Conservation (phyloP, 92 coral and sea anemone species). For the Zoanthus solanderi region DNA sequence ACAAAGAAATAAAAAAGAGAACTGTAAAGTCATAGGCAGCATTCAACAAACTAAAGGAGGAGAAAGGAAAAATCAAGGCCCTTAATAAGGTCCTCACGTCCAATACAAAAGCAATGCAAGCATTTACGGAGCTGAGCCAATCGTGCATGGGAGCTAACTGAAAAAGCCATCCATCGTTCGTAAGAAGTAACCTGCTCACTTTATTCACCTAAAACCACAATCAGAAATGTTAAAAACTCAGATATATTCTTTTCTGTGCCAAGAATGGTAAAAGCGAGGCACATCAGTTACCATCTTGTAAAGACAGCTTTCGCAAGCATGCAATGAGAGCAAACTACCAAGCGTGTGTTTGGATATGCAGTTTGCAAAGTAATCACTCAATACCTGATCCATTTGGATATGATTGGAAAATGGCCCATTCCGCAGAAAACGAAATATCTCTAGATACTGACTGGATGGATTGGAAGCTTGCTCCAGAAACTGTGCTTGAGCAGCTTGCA, state of each 20-base stretch:
- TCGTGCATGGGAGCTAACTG: background rate
- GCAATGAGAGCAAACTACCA: conserved; percentile 2
- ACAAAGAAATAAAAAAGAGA: too few relatives aligned
- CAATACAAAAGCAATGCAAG: conserved; percentile 1
- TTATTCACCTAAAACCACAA: conserved; percentile 19
- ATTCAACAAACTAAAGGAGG: too few relatives aligned
- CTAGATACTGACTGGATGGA: background rate
- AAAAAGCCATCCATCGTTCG: background rate
- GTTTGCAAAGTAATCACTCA: background rate
- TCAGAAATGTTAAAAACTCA: background rate
- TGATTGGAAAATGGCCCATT: background rate
- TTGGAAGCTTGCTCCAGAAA: conserved; percentile 2
- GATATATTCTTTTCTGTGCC: conserved; percentile 19
- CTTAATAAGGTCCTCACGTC: background rate
- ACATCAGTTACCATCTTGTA: conserved; percentile 11
- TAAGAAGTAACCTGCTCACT: background rate
- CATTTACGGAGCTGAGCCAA: background rate
- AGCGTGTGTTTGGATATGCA: conserved; percentile 3
- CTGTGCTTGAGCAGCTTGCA: conserved; percentile 12
- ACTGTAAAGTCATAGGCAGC: too few relatives aligned
- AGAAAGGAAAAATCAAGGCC: background rate
- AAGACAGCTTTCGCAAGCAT: conserved; percentile 15
- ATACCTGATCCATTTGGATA: conserved; percentile 7
- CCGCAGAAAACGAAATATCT: conserved; percentile 4
- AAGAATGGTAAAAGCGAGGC: background rate